Evolutionary conservation across 2,113 vertebrate species (phyloP), one percentile per base, ranked within the genome.

Genomic region (Arothron firmamentum): DNA sequence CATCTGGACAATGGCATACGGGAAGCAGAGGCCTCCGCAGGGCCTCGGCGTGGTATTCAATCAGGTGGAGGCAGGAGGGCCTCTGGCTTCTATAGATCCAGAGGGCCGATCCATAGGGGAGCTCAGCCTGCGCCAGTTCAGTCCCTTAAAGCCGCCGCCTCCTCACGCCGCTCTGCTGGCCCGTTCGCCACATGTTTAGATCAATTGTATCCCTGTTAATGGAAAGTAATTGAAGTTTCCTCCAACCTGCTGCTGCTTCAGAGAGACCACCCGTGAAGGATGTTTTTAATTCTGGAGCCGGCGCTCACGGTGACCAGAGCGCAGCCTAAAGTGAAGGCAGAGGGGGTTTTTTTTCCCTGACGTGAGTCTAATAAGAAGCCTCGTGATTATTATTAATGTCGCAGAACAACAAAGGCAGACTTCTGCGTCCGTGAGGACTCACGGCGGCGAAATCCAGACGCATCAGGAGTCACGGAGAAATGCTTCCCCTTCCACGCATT

Each of bases 161-260:
- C 86, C 78, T 72, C 81, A 86, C 74, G 80, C 73, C 50, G 48
- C 56, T 70, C 82, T 84, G 82, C 82, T 50, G 88, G 87, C 76
- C 75, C 70, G 61, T 72, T 89, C 88, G 63, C 88, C 79, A 75
- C 87, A 85, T 86, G 88, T 90, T 85, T 63, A 69, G 85, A 91
- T 92, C 90, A 89, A 91, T 91, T 59, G 72, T 74, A 28, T 74
- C 77, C 74, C 84, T 79, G 77, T 89, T 90, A 91, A 89, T 85
- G 77, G 85, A 83, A 84, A 85, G 85, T 77, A 88, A 87, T 86
- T 80, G 85, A 88, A 87, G 78, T 79, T 79, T 63, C 60, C 59
- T 53, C 15, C 50, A 72, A 74, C 62, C 76, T 81, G 78, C 84
- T 82, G 75, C 59, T 78, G 73, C 79, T 48, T 67, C 75, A 86